A percentile compares a stretch with the other conserved stretches of the same genome.
These are phyloP conservation scores for Trematomus loennbergii DNA, from an alignment of 2,113 vertebrate genomes.

Conservation along the genomic window DNA sequence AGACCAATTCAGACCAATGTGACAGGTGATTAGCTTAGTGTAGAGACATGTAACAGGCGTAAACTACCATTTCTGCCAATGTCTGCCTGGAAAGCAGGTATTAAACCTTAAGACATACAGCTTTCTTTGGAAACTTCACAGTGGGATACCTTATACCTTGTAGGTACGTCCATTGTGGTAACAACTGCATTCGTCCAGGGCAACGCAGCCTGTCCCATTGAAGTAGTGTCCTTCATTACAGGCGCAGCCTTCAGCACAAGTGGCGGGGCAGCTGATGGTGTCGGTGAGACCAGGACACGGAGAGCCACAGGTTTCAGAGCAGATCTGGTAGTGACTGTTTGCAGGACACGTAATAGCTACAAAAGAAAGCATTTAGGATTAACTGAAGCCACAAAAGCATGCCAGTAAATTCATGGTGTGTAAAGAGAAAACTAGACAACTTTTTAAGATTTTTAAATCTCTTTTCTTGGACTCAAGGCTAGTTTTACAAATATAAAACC, in stretches of 20 bases:
- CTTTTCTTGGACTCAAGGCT: too few relatives aligned
- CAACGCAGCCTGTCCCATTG: constrained; percentile 41
- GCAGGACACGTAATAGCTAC: constrained; percentile 32
- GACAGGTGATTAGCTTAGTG: too few relatives aligned
- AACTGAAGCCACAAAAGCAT: neutral
- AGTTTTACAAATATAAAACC: too few relatives aligned
- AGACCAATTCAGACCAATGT: too few relatives aligned
- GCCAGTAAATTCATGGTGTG: too few relatives aligned
- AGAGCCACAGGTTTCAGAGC: constrained; percentile 25
- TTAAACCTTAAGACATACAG: neutral
- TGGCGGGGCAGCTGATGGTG: neutral
- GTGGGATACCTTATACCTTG: constrained; percentile 18
- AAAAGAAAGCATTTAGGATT: neutral
- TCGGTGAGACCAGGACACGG: constrained; percentile 18
- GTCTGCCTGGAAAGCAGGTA: neutral
- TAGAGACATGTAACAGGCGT: too few relatives aligned
- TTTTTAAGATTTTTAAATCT: too few relatives aligned
- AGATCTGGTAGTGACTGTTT: constrained; percentile 56
- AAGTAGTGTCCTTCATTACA: constrained; percentile 36
- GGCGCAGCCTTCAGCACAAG: constrained; percentile 43
- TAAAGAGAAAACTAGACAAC: too few relatives aligned
- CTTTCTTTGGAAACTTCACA: neutral
- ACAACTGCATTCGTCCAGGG: constrained; percentile 33
- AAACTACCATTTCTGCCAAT: neutral
- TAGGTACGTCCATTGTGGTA: constrained; percentile 23